These are phyloP conservation scores for Petrocephalus schoutedeni DNA, from an alignment of 2,797 vertebrate species.

Conservation along the genomic window DNA sequence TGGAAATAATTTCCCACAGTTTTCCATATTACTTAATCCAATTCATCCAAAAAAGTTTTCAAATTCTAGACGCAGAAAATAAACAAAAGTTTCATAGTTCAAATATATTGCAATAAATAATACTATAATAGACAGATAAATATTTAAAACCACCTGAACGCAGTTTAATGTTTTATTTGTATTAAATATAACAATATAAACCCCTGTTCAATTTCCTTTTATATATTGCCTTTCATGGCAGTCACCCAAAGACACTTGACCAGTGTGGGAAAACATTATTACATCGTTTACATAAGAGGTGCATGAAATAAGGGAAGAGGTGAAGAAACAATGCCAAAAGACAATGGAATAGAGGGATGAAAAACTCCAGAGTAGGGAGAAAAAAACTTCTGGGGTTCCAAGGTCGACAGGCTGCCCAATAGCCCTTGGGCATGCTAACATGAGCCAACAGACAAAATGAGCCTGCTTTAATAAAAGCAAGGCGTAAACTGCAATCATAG, in stretches of 20 bases:
- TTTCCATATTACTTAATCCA: neutral
- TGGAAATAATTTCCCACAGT: neutral
- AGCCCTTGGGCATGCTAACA: neutral
- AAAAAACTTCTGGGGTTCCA: neutral
- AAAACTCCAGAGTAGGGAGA: neutral
- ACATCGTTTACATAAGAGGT: neutral
- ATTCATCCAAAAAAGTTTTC: neutral
- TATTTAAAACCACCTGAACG: neutral
- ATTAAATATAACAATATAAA: neutral
- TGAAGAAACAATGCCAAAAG: neutral
- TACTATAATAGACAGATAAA: neutral
- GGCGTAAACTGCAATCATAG: neutral
- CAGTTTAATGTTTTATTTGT: neutral
- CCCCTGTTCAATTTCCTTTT: too few relatives aligned
- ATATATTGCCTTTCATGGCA: neutral
- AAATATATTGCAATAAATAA: neutral
- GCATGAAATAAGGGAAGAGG: neutral
- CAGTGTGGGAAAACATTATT: neutral
- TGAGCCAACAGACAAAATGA: neutral
- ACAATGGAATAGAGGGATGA: neutral
- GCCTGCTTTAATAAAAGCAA: slow-evolving; percentile 22
- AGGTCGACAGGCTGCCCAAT: neutral
- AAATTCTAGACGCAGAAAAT: neutral
- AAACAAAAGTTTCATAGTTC: neutral
- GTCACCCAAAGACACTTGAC: neutral